These are phyloP conservation scores for Cherax quadricarinatus DNA, from an alignment of 1,140 invertebrate species.

Conservation along the genomic window DNA sequence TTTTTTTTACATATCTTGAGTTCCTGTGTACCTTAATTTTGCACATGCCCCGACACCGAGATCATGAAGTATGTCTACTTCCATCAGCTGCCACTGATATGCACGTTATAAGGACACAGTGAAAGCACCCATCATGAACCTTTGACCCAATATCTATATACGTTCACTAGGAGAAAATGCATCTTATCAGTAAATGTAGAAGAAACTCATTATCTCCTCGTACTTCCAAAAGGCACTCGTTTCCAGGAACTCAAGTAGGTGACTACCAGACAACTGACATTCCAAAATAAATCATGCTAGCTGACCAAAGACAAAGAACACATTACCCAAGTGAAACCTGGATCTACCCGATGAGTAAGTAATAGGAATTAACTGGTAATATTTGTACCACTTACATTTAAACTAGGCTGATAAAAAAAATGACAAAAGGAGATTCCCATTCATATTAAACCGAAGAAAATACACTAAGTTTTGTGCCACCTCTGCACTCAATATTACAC, in stretches of 20 bases:
- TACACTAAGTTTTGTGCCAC: not conserved
- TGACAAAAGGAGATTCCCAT: not conserved
- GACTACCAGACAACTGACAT: not conserved
- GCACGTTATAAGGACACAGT: not conserved
- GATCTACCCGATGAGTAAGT: not conserved
- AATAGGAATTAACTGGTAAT: not conserved
- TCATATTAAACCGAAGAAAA: not conserved
- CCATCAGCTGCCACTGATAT: not conserved
- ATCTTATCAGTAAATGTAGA: not conserved
- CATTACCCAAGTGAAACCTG: not conserved
- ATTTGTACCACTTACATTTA: constrained; percentile 10
- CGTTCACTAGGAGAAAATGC: not conserved
- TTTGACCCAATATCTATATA: not conserved
- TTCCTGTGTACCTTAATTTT: not conserved
- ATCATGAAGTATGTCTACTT: not conserved
- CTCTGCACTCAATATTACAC: not conserved
- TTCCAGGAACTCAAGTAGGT: not conserved
- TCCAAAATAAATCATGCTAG: not conserved
- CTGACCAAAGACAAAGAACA: not conserved
- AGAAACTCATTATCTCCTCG: not conserved
- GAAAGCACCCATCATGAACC: not conserved
- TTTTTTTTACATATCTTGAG: not conserved
- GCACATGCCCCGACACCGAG: not conserved
- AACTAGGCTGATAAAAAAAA: not conserved
- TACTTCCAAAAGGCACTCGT: not conserved